Evolutionary conservation across 1,140 invertebrate species (phyloP).

Genomic region (Drosophila punjabiensis): DNA sequence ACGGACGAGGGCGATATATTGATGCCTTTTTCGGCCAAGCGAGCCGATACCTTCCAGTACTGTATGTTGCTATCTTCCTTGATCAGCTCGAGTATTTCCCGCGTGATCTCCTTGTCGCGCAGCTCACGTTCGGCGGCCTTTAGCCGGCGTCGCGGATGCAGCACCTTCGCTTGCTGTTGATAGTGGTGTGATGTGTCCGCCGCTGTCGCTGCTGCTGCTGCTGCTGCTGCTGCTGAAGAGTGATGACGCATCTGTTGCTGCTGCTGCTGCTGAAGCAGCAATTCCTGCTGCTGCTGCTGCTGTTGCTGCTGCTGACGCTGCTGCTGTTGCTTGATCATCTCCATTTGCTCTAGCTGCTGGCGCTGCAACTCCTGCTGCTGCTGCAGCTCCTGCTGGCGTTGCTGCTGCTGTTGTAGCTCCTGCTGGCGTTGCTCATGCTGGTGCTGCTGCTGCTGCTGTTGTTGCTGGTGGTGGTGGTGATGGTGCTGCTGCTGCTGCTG

Average conservation of each 20-base stretch:
- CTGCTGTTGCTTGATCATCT: slow-evolving; percentile 32
- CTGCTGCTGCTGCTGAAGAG: slow-evolving; percentile 24
- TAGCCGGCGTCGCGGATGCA: slow-evolving; percentile 74
- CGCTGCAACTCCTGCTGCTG: slow-evolving; percentile 39
- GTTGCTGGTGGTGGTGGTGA: slow-evolving; percentile 44
- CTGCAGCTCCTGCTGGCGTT: slow-evolving; percentile 30
- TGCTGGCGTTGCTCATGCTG: slow-evolving; percentile 53
- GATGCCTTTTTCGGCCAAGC: slow-evolving; percentile 81
- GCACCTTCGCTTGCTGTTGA: slow-evolving; percentile 57
- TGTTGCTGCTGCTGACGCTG: slow-evolving; percentile 36
- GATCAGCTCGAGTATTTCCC: slow-evolving; percentile 83
- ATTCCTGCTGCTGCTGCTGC: slow-evolving; percentile 50
- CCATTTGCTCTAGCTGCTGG: slow-evolving; percentile 43
- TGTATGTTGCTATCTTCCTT: slow-evolving; percentile 84
- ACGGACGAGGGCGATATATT: slow-evolving; percentile 82
- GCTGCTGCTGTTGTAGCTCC: slow-evolving; percentile 49
- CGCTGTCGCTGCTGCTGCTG: slow-evolving; percentile 39
- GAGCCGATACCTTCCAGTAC: slow-evolving; percentile 84
- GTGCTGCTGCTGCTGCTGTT: slow-evolving; percentile 42
- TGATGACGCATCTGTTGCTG: slow-evolving; percentile 41
- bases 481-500: slow-evolving; percentile 47
- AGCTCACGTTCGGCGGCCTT: slow-evolving; percentile 78
- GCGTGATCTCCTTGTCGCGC: slow-evolving; percentile 83
- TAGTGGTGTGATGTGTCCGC: slow-evolving; percentile 68
- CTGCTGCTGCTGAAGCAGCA: slow-evolving; percentile 44